Evolutionary conservation across 2,797 vertebrate species (phyloP).

Genomic region (Enoplosus armatus): DNA sequence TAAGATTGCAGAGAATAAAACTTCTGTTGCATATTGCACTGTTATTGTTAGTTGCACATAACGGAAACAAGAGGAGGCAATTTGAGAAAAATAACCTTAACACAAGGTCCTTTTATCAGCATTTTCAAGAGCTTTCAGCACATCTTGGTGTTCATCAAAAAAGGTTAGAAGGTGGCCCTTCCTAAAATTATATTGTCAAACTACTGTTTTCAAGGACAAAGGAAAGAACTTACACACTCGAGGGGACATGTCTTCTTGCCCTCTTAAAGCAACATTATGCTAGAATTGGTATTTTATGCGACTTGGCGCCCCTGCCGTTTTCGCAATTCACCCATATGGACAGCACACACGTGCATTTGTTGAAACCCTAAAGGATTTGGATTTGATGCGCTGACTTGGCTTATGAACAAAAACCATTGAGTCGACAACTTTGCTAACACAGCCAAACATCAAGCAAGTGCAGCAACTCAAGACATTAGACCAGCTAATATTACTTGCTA

Average conservation of each 20-base stretch:
- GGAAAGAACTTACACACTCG: not conserved
- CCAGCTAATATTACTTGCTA: no score
- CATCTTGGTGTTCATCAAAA: not conserved
- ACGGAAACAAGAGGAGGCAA: not conserved
- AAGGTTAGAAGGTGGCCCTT: not conserved
- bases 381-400: no score
- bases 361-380: no score
- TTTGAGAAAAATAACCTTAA: not conserved
- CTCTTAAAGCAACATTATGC: no score
- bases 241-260: not conserved
- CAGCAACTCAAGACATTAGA: no score
- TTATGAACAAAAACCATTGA: no score
- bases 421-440: no score
- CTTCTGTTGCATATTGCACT: not conserved
- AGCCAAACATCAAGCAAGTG: no score
- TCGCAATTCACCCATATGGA: no score
- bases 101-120: not conserved
- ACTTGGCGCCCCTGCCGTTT: no score
- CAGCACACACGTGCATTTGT: no score
- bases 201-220: not conserved
- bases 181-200: not conserved
- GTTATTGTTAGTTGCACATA: conserved; percentile 2
- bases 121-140: not conserved
- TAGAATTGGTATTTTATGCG: no score
- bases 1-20: not conserved